Percentiles rank a stretch among this genome's conserved stretches.
These are phyloP conservation scores for Aphis gossypii DNA, from an alignment of 1,140 invertebrate genomes.

Conservation along the genomic window DNA sequence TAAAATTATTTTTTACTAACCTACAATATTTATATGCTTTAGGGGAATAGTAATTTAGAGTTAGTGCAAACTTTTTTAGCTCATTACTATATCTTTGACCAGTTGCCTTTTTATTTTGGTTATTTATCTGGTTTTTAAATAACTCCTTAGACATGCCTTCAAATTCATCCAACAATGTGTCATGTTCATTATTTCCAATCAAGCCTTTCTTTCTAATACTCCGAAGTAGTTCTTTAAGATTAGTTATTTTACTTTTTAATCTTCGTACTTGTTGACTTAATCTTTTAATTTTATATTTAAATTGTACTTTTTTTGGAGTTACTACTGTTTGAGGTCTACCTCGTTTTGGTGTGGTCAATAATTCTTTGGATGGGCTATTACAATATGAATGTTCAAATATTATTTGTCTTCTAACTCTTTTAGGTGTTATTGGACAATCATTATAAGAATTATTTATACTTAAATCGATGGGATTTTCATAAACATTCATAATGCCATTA, in stretches of 20 bases:
- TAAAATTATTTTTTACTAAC: not conserved
- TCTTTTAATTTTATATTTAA: not conserved
- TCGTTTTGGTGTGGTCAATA: not conserved
- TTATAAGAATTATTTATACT: too few species aligned
- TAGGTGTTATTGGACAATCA: too few species aligned
- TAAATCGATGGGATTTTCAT: not conserved
- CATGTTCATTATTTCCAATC: not conserved
- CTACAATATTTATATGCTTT: not conserved
- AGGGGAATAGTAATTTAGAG: constrained; percentile 1
- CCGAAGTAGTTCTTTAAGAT: not conserved
- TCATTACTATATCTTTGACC: not conserved
- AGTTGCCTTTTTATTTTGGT: not conserved
- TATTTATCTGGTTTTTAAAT: not conserved
- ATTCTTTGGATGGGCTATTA: too few species aligned
- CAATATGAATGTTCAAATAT: too few species aligned
- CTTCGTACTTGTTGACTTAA: not conserved
- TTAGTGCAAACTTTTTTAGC: not conserved
- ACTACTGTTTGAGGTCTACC: not conserved
- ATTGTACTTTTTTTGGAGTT: not conserved
- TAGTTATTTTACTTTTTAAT: not conserved
- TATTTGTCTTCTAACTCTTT: too few species aligned
- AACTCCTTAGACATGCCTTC: not conserved
- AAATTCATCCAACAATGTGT: constrained; percentile 19
- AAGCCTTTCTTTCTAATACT: not conserved
- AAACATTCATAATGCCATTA: too few species aligned